These are phyloP conservation scores for Sapayoa aenigma DNA, from an alignment of 2,113 vertebrate species.

Conservation along the genomic window DNA sequence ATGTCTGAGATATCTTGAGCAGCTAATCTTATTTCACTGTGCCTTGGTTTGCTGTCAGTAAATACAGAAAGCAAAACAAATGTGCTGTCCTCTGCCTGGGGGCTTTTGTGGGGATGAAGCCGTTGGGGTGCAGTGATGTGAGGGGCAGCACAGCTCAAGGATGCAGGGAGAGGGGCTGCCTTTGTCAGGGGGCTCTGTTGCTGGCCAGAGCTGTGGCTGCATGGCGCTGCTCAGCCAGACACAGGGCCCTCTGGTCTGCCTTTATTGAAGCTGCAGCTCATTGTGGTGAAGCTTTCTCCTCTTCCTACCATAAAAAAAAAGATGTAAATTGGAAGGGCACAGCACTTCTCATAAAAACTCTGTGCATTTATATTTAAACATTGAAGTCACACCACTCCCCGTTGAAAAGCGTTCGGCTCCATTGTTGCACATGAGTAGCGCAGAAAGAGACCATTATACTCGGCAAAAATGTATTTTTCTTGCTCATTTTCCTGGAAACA, in stretches of 20 bases:
- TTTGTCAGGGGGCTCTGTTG: neutral
- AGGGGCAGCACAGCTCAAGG: fast-evolving
- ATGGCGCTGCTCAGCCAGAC: neutral
- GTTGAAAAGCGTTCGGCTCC: constrained; percentile 23
- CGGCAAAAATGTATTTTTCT: constrained; percentile 54
- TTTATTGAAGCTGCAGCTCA: neutral
- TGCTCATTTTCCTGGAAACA: constrained; percentile 62
- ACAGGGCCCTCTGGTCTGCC: neutral
- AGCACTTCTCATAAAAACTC: constrained; percentile 34
- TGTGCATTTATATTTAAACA: constrained; percentile 54
- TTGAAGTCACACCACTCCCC: constrained; percentile 37
- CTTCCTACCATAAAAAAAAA: constrained; percentile 24
- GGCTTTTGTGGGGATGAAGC: neutral
- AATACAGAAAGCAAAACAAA: neutral
- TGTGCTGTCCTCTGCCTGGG: fast-evolving
- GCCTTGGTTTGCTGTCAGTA: neutral
- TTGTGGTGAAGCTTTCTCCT: constrained; percentile 26
- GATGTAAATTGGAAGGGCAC: constrained; percentile 32
- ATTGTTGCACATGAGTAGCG: constrained; percentile 34
- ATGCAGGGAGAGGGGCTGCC: neutral
- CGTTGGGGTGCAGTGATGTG: fast-evolving
- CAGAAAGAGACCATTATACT: constrained; percentile 60
- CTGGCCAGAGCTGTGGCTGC: fast-evolving
- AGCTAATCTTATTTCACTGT: neutral
- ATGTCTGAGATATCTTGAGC: neutral